Base-by-base conservation (phyloP, 2,797 vertebrate species). In the Rhinatrema bivittatum region DNA sequence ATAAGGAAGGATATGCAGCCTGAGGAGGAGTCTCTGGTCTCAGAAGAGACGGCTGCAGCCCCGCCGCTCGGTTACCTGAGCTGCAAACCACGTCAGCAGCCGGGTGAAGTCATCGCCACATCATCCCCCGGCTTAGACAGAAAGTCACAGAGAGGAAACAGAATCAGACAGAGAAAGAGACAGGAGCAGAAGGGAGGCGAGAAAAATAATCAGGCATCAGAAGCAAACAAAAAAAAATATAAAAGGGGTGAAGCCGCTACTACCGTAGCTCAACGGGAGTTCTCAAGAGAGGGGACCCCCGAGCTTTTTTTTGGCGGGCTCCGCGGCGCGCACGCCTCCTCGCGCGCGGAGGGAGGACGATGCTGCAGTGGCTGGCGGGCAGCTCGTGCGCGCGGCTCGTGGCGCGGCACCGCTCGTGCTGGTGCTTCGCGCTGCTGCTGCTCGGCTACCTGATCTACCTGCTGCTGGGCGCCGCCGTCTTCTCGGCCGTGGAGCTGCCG, bases 401-500 rank as follows among this genome's bases (percentile, higher is more conserved):
- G 32, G 88, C 92, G 70, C 84, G 67, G 68, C 90, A 94, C 74
- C 88, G 82, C 78, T 92, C 93, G 37, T 86, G 86, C 28, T 94
- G 90, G 87, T 94, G 89, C 67, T 94, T 96, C 47, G 66, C 73
- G 4, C 72, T 85, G 36, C 70, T 97, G 40, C 76, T 91, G 27
- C 60, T 94, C 33, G 91, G 91, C 15, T 95, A 97, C 56, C 22
- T 90, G 33, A 81, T 96, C 3, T 97, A 91, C 72, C 82, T 97
- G 29, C 56, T 93, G 7, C 94, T 97, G 74, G 93, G 94, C 18
- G 93, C 94, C 9, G 87, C 94, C 32, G 88, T 97, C 20, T 97
- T 97, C 57, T 95, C 91, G 2, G 91, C 91, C 20, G 91, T 97
- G 29, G 94, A 97, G 80, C 82, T 94, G 62, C 93, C 93, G 0